Evolutionary conservation across 2,888 invertebrate genomes (phyloP).

Genomic region (Macroteleia sp.): DNA sequence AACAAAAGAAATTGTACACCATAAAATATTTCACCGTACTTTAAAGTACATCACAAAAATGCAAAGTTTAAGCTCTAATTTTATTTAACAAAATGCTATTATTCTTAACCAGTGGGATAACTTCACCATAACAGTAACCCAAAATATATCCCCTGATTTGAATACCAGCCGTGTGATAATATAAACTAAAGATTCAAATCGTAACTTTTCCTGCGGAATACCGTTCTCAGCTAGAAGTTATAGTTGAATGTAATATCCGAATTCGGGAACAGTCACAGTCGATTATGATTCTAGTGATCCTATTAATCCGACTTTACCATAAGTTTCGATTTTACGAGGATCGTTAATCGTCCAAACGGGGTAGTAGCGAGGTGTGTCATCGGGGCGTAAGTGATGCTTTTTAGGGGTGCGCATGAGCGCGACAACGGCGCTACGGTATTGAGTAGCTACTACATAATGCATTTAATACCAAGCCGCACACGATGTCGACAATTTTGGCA

Average conservation of each 20-base stretch:
- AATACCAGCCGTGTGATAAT: conserved; percentile 45
- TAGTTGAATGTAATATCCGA: conserved; percentile 42
- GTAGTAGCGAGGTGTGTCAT: conserved; percentile 56
- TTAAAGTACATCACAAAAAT: too few species aligned
- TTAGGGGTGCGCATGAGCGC: conserved; percentile 68
- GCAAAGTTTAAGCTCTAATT: too few species aligned
- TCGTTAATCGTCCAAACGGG: conserved; percentile 56
- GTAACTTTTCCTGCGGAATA: conserved; percentile 33
- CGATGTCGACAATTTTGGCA: conserved; percentile 17
- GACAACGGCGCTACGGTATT: conserved; percentile 64
- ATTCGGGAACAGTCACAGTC: conserved; percentile 42
- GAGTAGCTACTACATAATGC: conserved; percentile 66
- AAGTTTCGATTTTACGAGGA: conserved; percentile 60
- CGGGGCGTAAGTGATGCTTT: conserved; percentile 61
- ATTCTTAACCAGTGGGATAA: too few species aligned
- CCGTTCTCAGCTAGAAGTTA: conserved; percentile 29
- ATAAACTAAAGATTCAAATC: conserved; percentile 46
- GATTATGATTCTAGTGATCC: conserved; percentile 56
- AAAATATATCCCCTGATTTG: conserved; percentile 30
- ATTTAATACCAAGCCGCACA: conserved; percentile 19
- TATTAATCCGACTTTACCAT: conserved; percentile 58
- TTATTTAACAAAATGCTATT: too few species aligned
- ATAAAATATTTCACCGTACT: too few species aligned
- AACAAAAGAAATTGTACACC: too few species aligned
- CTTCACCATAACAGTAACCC: too few species aligned